Base-by-base conservation (phyloP, 1,140 invertebrate genomes). In the Macrobrachium nipponense region DNA sequence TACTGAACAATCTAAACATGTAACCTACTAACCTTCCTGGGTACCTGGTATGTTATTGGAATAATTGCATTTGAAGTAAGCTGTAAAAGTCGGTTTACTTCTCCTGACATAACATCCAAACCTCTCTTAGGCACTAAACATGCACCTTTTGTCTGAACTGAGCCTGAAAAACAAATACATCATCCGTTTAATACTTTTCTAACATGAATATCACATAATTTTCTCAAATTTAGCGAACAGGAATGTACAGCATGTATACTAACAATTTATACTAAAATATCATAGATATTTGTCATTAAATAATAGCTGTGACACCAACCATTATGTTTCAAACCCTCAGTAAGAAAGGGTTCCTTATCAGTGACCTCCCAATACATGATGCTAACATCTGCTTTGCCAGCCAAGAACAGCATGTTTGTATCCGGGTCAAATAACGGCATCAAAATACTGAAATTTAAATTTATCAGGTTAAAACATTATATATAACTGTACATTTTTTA, bases 11-110 rank as follows among this genome's bases (percentile, higher is more conserved):
- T 59, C 51, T 61, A 27, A 82, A 62, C 87, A 81, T n/a, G 4
- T 51, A 61, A 58, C 4, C 23, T n/a, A 75, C 80, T 58, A 15
- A 88, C 87, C 88, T 98, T 98, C 90, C 97, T 93, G 64, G 97
- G 97, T 80, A 98, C 97, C 92, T 98, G 96, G 91, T 97, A 98
- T 91, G 96, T 97, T 70, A 98, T 95, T 11, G 97, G 96, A 90
- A 98, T 95, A 27, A 99, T 95, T 88, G 95, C 95, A 75, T 94
- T 94, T 8, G 95, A 95, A 3, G 96, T 95, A 27, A 99, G 92
- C 88, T 98, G 95, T 11, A 98, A 91, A 18, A 99, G 92, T 89
- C 97, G 92, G 91, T 98, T 97, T 4, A 98, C 97, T 93, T 99
- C 97, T 2, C 96, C 97, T 89, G 97, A 95, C 97, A 98, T 98